phyloP scores from a whole-genome alignment of 2,888 invertebrate species.

The Himalopsyche anomala region DNA sequence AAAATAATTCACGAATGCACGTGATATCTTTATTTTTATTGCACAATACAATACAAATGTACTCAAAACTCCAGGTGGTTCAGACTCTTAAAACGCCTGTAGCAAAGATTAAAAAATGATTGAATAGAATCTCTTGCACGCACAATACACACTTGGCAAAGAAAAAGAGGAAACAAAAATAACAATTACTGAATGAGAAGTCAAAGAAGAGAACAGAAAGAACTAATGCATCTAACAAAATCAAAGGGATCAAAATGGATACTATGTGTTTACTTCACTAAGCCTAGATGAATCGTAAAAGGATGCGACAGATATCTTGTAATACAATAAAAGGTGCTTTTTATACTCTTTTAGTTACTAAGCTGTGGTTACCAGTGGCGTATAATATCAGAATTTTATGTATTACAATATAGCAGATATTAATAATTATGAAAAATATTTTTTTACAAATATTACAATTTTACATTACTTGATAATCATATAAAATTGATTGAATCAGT shows the following conservation, averaged over 20 bases:
- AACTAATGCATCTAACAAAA: constrained; percentile 31
- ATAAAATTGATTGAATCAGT: too few relatives aligned
- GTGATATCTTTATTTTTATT: constrained; percentile 8
- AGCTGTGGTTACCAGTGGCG: constrained; percentile 10
- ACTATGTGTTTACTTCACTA: constrained; percentile 38
- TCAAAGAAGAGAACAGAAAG: constrained; percentile 26
- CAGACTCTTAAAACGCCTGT: not conserved
- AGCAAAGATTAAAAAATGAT: constrained; percentile 31
- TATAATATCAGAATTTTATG: not conserved
- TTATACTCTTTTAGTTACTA: constrained; percentile 43
- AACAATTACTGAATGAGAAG: constrained; percentile 34
- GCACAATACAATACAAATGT: not conserved
- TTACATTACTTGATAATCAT: too few relatives aligned
- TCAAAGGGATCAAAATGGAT: constrained; percentile 27
- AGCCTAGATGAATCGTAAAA: constrained; percentile 42
- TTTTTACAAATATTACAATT: too few relatives aligned
- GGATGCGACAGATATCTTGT: constrained; percentile 46
- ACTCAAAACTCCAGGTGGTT: constrained; percentile 6
- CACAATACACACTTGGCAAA: not conserved
- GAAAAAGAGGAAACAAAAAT: constrained; percentile 36
- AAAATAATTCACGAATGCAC: too few relatives aligned
- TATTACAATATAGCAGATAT: not conserved
- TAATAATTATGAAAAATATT: too few relatives aligned
- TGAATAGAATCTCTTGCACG: not conserved
- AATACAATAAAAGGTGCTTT: constrained; percentile 47